phyloP scores from a whole-genome alignment of 2,888 invertebrate species.

The Cephus runcator region DNA sequence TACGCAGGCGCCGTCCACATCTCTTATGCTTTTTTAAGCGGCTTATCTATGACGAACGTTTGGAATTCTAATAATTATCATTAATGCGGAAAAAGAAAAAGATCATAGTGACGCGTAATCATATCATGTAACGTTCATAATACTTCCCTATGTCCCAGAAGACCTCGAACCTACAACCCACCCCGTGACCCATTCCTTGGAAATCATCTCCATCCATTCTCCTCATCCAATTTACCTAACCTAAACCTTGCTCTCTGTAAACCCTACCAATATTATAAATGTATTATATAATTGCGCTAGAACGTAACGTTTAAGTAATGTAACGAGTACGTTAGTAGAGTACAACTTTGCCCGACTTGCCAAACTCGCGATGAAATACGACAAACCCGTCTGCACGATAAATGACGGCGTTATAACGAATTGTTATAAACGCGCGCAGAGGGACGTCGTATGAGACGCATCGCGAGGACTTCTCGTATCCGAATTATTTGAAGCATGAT shows the following conservation, averaged over 20 bases:
- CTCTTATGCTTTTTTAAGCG: constrained; percentile 49
- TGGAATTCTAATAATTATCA: constrained; percentile 27
- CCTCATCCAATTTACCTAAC: not conserved
- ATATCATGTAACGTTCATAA: constrained; percentile 53
- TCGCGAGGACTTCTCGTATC: constrained; percentile 61
- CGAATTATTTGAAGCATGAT: constrained; percentile 51
- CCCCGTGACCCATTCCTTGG: not conserved
- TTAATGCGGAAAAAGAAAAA: not conserved
- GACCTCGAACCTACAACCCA: not conserved
- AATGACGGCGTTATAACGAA: not conserved
- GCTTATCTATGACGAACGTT: constrained; percentile 43
- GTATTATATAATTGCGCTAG: constrained; percentile 1
- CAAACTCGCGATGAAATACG: constrained; percentile 51
- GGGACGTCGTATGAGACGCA: constrained; percentile 24
- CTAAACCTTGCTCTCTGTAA: constrained; percentile 36
- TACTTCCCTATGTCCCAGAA: not conserved
- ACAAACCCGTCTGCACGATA: not conserved
- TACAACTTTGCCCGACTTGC: constrained; percentile 63
- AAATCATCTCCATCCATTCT: not conserved
- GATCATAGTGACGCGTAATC: constrained; percentile 49
- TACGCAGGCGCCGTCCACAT: constrained; percentile 60
- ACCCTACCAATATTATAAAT: constrained; percentile 43
- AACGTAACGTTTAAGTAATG: not conserved
- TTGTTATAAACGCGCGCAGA: not conserved
- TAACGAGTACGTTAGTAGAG: constrained; percentile 35